Percentiles rank a stretch among this genome's conserved stretches.
Evolutionary conservation across 2,113 vertebrate genomes (phyloP).

Genomic region (Halcyon senegalensis): DNA sequence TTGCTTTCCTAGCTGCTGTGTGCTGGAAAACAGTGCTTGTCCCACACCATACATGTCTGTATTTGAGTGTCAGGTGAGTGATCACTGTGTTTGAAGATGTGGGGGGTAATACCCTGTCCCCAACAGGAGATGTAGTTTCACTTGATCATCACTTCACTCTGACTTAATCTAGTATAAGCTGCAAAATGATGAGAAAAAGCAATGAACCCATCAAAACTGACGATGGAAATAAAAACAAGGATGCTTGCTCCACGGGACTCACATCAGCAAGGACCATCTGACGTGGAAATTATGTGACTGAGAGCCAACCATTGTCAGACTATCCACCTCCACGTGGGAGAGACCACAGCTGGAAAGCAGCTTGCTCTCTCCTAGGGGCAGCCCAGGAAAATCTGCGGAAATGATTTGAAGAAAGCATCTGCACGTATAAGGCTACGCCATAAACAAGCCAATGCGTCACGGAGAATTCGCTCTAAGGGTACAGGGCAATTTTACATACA

Average conservation of each 20-base stretch:
- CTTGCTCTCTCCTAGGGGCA: neutral
- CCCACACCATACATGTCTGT: neutral
- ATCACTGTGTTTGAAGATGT: neutral
- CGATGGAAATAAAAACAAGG: neutral
- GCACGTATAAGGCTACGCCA: fast-evolving
- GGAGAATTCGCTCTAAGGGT: neutral
- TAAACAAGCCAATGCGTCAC: neutral
- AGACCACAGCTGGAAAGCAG: neutral
- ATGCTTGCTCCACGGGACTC: neutral
- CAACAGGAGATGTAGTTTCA: neutral
- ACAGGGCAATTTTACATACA: neutral
- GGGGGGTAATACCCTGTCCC: neutral
- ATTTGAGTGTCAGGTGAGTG: neutral
- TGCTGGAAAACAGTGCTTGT: neutral
- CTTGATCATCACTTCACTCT: neutral
- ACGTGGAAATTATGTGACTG: fast-evolving
- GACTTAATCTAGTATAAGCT: neutral
- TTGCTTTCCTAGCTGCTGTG: neutral
- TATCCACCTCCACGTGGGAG: neutral
- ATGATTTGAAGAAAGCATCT: neutral
- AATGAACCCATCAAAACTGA: neutral
- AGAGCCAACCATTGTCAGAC: neutral
- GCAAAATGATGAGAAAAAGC: neutral
- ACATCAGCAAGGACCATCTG: neutral
- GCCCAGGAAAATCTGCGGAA: neutral